Conservation (phyloP, 2,888 invertebrate species). For the Leucophenga maculata region DNA sequence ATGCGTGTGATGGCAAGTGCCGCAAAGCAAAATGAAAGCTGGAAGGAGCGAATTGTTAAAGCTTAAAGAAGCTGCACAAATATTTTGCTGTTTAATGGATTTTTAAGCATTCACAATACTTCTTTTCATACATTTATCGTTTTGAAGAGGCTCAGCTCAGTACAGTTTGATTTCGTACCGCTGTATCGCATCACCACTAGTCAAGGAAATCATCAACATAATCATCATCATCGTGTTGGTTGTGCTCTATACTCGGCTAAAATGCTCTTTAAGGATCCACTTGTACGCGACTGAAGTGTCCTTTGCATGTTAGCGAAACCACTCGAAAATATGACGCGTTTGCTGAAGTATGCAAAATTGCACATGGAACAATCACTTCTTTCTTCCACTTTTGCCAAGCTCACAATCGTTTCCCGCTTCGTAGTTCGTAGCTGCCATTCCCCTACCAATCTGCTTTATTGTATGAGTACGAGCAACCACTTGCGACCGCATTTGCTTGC, state of each 20-base stretch:
- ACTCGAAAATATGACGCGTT: constrained; percentile 70
- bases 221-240: constrained; percentile 14
- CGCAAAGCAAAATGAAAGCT: not conserved
- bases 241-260: constrained; percentile 45
- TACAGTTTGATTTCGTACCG: not conserved
- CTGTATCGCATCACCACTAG: constrained; percentile 28
- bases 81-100: constrained; percentile 26
- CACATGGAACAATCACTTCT: constrained; percentile 61
- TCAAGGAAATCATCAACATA: constrained; percentile 31
- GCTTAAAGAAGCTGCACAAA: constrained; percentile 12
- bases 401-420: not conserved
- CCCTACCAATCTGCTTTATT: not conserved
- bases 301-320: constrained; percentile 70
- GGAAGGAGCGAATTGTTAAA: not conserved
- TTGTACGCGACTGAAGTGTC: constrained; percentile 67
- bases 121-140: not conserved
- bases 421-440: too few relatives aligned
- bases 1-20: constrained; percentile 40
- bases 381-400: not conserved
- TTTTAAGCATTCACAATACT: constrained; percentile 11
- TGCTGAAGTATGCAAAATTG: constrained; percentile 71
- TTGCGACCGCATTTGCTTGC: constrained; percentile 6
- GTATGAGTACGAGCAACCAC: not conserved
- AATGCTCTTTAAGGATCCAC: constrained; percentile 70
- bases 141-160: not conserved